Percentiles rank a stretch among this genome's conserved stretches.
These are phyloP conservation scores for Peribatodes rhomboidaria DNA, from an alignment of 2,888 invertebrate species.

Conservation along the genomic window DNA sequence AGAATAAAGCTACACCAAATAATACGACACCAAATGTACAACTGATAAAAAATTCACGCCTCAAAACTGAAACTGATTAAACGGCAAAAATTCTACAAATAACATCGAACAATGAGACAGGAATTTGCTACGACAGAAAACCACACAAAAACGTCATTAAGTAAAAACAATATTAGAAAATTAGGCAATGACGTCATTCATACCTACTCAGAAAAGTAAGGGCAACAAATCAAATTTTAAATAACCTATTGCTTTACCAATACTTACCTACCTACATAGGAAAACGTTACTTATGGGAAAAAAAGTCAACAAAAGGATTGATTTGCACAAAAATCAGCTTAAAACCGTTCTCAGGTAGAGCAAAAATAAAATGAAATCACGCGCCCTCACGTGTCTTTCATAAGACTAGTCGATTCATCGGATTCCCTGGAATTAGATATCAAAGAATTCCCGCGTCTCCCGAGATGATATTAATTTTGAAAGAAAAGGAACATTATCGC, in stretches of 20 bases:
- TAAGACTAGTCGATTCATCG: constrained; percentile 7
- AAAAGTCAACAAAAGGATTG: neutral
- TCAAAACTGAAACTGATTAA: neutral
- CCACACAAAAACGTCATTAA: no score
- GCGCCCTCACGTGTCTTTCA: constrained; percentile 9
- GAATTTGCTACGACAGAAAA: no score
- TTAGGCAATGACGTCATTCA: no score
- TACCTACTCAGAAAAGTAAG: no score
- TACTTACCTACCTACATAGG: no score
- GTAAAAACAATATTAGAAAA: no score
- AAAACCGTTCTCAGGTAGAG: neutral
- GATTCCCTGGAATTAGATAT: constrained; percentile 28
- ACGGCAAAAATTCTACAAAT: neutral
- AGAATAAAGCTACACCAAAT: neutral
- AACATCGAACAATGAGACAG: neutral
- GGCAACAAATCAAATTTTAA: no score
- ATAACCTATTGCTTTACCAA: no score
- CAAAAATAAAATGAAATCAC: neutral
- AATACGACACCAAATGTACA: neutral
- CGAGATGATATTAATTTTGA: constrained; percentile 47
- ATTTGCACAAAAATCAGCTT: neutral
- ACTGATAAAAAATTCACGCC: neutral
- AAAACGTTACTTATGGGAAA: neutral
- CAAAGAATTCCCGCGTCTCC: constrained; percentile 24
- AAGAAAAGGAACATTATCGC: constrained; percentile 69